phyloP scores from a whole-genome alignment of 1,140 invertebrate species.

The Leptopilina clavipes region DNA sequence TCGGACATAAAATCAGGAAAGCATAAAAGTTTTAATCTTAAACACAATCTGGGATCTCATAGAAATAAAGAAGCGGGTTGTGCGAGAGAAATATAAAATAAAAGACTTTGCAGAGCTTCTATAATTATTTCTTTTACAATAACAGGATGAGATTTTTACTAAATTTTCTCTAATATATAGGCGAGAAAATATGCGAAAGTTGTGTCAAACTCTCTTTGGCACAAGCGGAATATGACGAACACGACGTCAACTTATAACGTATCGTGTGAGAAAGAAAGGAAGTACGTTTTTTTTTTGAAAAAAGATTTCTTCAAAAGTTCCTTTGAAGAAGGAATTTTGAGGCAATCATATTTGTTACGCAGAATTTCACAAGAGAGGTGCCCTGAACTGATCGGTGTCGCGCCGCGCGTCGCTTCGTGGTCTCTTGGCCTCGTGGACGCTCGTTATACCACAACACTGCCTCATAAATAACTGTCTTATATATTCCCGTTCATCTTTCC shows the following conservation, averaged over 20 bases:
- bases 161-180: no score
- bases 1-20: slow-evolving; percentile 28
- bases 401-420: slow-evolving; percentile 66
- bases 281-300: not conserved
- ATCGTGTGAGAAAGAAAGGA: slow-evolving; percentile 13
- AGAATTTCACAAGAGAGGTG: slow-evolving; percentile 66
- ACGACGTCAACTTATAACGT: no score
- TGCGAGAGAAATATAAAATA: slow-evolving; percentile 10
- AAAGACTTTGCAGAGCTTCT: slow-evolving; percentile 1
- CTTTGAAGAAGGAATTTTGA: not conserved
- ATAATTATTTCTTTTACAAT: slow-evolving; percentile 15
- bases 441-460: slow-evolving; percentile 67
- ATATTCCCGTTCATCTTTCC: slow-evolving; percentile 55
- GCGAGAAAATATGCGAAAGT: no score
- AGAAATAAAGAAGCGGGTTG: slow-evolving; percentile 30
- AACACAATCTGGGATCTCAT: slow-evolving; percentile 30
- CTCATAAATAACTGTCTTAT: slow-evolving; percentile 70
- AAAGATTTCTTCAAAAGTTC: slow-evolving; percentile 9
- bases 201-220: no score
- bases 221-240: no score
- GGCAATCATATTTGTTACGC: slow-evolving; percentile 61
- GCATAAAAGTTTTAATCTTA: slow-evolving; percentile 33
- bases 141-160: slow-evolving; percentile 25
- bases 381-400: slow-evolving; percentile 68
- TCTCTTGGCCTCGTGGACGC: slow-evolving; percentile 65